These are phyloP conservation scores for Actinemys pallida DNA, from an alignment of 2,113 vertebrate genomes.

Conservation along the genomic window DNA sequence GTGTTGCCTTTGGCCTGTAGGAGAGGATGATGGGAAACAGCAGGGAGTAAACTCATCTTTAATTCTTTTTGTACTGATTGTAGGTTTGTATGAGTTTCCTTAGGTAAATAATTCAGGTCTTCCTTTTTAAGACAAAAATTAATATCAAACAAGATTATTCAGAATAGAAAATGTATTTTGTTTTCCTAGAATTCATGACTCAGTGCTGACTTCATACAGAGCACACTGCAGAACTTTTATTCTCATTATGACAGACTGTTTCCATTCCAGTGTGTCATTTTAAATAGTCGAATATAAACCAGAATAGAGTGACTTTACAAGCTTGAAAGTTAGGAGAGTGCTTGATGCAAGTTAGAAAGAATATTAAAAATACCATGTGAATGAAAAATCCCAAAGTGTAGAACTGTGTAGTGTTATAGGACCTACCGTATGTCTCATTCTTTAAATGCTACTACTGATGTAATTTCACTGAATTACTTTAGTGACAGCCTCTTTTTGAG, in stretches of 20 bases:
- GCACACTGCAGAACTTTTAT: not conserved
- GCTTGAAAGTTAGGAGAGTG: slow-evolving; percentile 12
- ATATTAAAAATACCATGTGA: slow-evolving; percentile 17
- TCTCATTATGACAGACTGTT: not conserved
- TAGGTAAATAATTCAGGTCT: not conserved
- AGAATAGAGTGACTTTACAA: not conserved
- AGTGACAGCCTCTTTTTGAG: not conserved
- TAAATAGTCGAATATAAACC: not conserved
- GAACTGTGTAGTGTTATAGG: not conserved
- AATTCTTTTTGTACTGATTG: not conserved
- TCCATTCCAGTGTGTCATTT: not conserved
- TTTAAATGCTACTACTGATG: not conserved
- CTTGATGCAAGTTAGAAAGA: not conserved
- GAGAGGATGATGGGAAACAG: not conserved
- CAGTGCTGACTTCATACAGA: not conserved
- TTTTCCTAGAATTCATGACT: slow-evolving; percentile 23
- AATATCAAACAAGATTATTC: slow-evolving; percentile 9
- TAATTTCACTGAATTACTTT: not conserved
- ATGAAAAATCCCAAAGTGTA: slow-evolving; percentile 3
- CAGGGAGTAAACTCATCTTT: not conserved
- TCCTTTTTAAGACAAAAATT: slow-evolving; percentile 13
- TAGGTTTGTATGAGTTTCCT: not conserved
- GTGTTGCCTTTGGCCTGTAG: not conserved
- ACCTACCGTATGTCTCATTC: not conserved
- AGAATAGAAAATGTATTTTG: slow-evolving; percentile 12